Conservation (phyloP, 2,797 vertebrate species). For the Caiman crocodilus region DNA sequence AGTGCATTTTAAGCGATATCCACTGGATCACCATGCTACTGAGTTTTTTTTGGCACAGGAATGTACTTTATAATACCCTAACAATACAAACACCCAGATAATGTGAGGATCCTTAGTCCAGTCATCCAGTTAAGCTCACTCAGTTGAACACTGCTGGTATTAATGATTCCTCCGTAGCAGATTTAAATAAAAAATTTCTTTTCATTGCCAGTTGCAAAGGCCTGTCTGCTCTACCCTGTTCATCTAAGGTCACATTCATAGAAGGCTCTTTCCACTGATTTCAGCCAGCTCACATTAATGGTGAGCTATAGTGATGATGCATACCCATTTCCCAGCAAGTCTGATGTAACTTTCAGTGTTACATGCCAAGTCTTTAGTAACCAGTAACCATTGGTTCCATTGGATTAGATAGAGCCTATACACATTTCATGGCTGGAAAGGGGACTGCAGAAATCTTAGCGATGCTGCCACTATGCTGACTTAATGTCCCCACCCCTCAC, state of each 20-base stretch:
- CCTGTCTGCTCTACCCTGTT: not conserved
- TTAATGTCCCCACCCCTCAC: not conserved
- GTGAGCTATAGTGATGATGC: rapidly evolving
- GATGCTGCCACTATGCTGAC: not conserved
- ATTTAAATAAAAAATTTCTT: not conserved
- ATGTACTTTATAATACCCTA: not conserved
- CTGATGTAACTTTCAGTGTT: not conserved
- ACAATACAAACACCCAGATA: not conserved
- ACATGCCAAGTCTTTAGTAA: not conserved
- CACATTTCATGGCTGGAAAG: not conserved
- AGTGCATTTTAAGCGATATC: not conserved
- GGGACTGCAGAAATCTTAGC: not conserved
- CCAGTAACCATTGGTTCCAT: not conserved
- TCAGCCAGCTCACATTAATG: not conserved
- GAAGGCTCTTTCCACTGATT: not conserved
- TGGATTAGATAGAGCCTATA: not conserved
- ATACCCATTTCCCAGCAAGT: not conserved
- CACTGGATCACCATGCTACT: not conserved
- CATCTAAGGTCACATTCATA: not conserved
- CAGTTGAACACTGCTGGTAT: not conserved
- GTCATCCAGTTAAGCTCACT: not conserved
- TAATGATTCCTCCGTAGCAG: not conserved
- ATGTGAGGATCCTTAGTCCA: not conserved
- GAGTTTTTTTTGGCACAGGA: not conserved
- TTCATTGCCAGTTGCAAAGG: not conserved